Percentiles rank a stretch among this genome's conserved stretches.
phyloP scores from a whole-genome alignment of 2,888 invertebrate genomes.

The Pandemis cinnamomeana region DNA sequence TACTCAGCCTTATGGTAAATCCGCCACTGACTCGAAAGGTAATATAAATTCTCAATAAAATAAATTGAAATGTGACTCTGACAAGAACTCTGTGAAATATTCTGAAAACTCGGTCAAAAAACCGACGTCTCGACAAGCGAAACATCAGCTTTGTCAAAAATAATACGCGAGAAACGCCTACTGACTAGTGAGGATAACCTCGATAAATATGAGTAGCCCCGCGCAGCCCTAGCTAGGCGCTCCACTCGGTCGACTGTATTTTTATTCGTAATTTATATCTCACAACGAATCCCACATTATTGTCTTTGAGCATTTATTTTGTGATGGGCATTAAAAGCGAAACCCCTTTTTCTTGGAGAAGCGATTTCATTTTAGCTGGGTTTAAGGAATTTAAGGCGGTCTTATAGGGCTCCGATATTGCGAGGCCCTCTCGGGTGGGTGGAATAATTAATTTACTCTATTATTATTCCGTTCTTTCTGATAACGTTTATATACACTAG shows the following conservation, averaged over 20 bases:
- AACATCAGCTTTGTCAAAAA: too few relatives aligned
- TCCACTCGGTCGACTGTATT: conserved; percentile 67
- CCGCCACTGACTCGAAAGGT: too few relatives aligned
- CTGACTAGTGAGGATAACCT: background rate
- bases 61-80: background rate
- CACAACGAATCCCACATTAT: conserved; percentile 81
- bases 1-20: too few relatives aligned
- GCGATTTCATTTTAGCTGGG: conserved; percentile 84
- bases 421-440: conserved; percentile 58
- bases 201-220: conserved; percentile 44
- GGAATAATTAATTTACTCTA: conserved; percentile 82
- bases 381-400: conserved; percentile 81
- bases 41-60: too few relatives aligned
- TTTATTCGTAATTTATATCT: conserved; percentile 83
- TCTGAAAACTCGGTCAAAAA: background rate
- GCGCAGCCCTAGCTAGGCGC: conserved; percentile 51
- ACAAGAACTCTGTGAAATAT: background rate
- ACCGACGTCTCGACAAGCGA: background rate
- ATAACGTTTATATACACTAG: conserved; percentile 62
- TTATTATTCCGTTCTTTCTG: conserved; percentile 75
- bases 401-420: conserved; percentile 71
- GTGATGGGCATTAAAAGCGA: conserved; percentile 82
- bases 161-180: too few relatives aligned
- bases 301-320: conserved; percentile 83
- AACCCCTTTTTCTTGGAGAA: conserved; percentile 81